Base-by-base conservation (phyloP, 2,888 invertebrate genomes). In the Tetanocera ferruginea region DNA sequence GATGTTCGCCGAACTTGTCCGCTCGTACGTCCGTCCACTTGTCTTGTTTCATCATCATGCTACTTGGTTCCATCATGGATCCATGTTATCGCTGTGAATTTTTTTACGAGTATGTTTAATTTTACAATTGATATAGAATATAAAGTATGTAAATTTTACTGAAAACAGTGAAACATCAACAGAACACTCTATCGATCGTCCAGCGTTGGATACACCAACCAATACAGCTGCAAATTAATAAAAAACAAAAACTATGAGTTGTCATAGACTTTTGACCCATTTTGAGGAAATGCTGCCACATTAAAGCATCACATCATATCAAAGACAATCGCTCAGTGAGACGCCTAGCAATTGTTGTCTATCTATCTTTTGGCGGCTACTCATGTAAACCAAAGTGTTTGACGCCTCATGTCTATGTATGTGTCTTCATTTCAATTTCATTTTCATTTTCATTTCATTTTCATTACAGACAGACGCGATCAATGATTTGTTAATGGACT, bases 211-310 rank as follows among this genome's bases (percentile, higher is more conserved):
- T 60, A 60, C 72, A 60, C 37, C 28, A 60, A 28, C 25, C 1
- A 43, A 43, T 43, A 43, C 43, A 43, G 49, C 43, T 9, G 11
- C 64, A 60, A 23, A 62, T 60, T 17, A 17, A 51, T 4, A 52
- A 34, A 60, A 72, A 84, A 79, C 82, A 11, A 43, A 43, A 43
- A 11, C 11, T 6, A 11, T 14, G 43, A 43, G 11, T 84, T 86
- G 86, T 84, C 85, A 85, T 84, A 87, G 88, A 88, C 89, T 89
- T 89, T 89, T 89, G 89, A 89, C 88, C 89, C 86, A 89, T 89
- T 89, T 89, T 85, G 84, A 85, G 85, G 84, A 86, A 88, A 85
- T 86, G 86, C 82, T 85, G 85, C 81, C 84, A 83, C 84, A 83
- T 85, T 85, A 84, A 84, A 83, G 80, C 49, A 25, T 23, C 17